A percentile compares a stretch with the other conserved stretches of the same genome.
Evolutionary conservation across 2,797 vertebrate genomes (phyloP).

Genomic region (Pelobates cultripes): DNA sequence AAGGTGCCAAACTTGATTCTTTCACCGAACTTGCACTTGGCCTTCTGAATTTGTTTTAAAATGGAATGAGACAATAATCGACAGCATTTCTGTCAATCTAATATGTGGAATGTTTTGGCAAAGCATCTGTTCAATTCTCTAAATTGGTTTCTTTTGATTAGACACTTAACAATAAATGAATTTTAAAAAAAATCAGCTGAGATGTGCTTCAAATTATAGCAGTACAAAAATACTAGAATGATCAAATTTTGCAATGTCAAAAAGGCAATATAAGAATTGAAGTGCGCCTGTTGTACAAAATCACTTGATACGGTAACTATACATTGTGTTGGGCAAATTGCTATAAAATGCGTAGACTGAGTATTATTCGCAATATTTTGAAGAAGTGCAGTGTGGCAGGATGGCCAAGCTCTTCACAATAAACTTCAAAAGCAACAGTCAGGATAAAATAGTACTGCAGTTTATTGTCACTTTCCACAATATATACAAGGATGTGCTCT

Average conservation of each 20-base stretch:
- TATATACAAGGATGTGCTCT: too few species aligned
- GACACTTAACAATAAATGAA: slow-evolving; percentile 23
- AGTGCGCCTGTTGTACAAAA: too few species aligned
- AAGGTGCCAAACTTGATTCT: slow-evolving; percentile 7
- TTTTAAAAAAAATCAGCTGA: background rate
- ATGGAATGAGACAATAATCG: background rate
- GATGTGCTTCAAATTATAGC: background rate
- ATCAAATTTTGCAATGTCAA: background rate
- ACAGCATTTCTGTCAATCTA: slow-evolving; percentile 10
- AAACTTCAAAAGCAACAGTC: too few species aligned
- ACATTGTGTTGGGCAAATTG: too few species aligned
- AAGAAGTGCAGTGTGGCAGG: too few species aligned
- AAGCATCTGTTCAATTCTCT: slow-evolving; percentile 18
- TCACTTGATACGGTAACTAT: too few species aligned
- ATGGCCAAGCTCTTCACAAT: too few species aligned
- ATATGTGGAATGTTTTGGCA: slow-evolving; percentile 23
- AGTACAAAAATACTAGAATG: slow-evolving; percentile 13
- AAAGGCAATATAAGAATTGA: too few species aligned
- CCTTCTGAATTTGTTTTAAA: slow-evolving; percentile 24
- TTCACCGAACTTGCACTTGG: background rate
- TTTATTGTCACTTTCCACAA: too few species aligned
- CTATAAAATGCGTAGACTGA: too few species aligned
- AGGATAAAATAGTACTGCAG: too few species aligned
- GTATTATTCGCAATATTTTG: too few species aligned
- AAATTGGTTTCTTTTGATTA: slow-evolving; percentile 39